Conservation (phyloP, 2,797 vertebrate genomes). For the Amphiprion clarkii region DNA sequence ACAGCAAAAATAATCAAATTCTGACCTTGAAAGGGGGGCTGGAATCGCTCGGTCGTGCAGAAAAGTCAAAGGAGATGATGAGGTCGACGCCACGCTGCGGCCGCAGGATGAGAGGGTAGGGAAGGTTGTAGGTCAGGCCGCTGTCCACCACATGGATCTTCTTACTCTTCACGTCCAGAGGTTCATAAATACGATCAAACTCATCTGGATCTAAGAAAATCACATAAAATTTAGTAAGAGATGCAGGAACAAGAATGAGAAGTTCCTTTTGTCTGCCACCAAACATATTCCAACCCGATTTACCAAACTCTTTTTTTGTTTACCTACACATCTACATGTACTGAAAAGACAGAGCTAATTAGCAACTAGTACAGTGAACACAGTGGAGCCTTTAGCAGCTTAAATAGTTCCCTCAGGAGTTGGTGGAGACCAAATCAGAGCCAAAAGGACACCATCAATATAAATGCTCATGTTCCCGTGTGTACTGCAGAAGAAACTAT, state of each 20-base stretch:
- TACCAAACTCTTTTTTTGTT: too few relatives aligned
- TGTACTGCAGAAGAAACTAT: too few relatives aligned
- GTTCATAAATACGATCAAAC: slow-evolving; percentile 97
- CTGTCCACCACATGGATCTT: slow-evolving; percentile 99
- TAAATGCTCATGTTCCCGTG: too few relatives aligned
- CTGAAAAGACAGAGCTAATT: too few relatives aligned
- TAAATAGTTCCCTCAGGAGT: too few relatives aligned
- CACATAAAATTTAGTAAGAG: neutral
- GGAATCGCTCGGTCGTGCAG: slow-evolving; percentile 95
- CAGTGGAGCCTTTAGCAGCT: too few relatives aligned
- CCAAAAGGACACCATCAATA: too few relatives aligned
- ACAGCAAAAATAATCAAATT: neutral
- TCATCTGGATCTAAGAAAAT: slow-evolving; percentile 92
- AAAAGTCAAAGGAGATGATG: slow-evolving; percentile 98
- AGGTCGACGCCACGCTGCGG: slow-evolving; percentile 94
- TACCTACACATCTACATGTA: too few relatives aligned
- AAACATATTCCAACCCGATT: too few relatives aligned
- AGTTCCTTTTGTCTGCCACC: too few relatives aligned
- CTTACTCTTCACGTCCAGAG: slow-evolving; percentile 97
- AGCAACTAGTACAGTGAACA: too few relatives aligned
- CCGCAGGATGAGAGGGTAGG: slow-evolving; percentile 93
- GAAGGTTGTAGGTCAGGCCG: slow-evolving; percentile 96
- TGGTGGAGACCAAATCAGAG: too few relatives aligned
- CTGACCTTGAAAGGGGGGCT: slow-evolving; percentile 98
- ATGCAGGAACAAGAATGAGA: neutral